Evolutionary conservation across 1,140 invertebrate species (phyloP), one percentile per base, ranked within the genome.

Genomic region (Ceratoteleas bidentatus): DNA sequence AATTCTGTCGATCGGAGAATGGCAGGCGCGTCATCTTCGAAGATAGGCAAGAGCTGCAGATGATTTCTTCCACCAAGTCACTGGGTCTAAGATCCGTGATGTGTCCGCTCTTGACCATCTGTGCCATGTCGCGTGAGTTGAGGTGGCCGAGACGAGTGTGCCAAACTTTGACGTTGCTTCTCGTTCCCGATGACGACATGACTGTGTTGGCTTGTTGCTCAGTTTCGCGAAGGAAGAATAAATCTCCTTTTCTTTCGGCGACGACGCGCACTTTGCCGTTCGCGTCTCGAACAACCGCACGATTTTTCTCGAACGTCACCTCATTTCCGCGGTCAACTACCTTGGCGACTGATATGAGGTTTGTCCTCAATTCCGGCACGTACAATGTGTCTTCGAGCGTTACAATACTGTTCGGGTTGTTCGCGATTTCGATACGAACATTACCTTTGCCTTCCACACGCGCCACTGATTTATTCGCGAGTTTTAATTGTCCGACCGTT

Each of bases 11-110:
- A 50, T 52, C 72, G 8, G 70, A 52, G 62, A 88, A 90, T 13
- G 86, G 84, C 49, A 38, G 13, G 60, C 82, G 83, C 0, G 84
- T 80, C 16, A 85, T 79, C 76, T 89, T 90, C 3, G 80, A 86
- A 73, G 82, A 34, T 8, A 85, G 7, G 69, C 88, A 90, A 2
- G 72, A 80, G 8, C 79, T 53, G 69, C 87, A 89, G 32, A 49
- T 68, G 0, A 8, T 15, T 0, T n/a, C 47, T 0, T 60, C 36
- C 0, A 32, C 4, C 0, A 11, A 1, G 16, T 53, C n/a, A 2
- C 65, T n/a, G 7, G 52, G 38, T 0, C 57, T 15, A 6, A 75
- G 4, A 10, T 54, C 72, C 10, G 6, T 58, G 7, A 66, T 54
- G 47, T 53, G 5, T 9, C 47, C 7, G 6, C 45, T 52, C 6